Evolutionary conservation across 1,140 invertebrate species (phyloP), one percentile per base, ranked within the genome.

Genomic region (Philaenus spumarius): DNA sequence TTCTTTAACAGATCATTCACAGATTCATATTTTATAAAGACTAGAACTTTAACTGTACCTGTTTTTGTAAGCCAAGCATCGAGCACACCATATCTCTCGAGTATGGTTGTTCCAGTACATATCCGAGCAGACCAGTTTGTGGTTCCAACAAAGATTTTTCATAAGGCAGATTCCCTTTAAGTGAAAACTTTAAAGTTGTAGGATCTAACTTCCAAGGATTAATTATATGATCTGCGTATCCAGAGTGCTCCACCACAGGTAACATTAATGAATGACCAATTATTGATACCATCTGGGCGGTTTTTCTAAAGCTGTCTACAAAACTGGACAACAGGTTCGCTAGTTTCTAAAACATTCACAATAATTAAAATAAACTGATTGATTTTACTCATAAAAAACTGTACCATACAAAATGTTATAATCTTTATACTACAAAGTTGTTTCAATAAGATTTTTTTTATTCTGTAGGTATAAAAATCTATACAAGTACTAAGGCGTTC

Each of bases 71-170:
- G 40, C 92, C 90, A 17, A 98, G 76, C 89, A 97, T 96, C 1
- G 86, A 89, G 61, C 90, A 95, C 54, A 97, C 91, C 89, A 97
- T 95, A 66, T 98, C 95, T 61, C 92, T 81, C 1, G 93, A 96
- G 72, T 97, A 97, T 0, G 93, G 93, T 72, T 97, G 95, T 67
- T 95, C 89, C 7, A 98, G 72, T 14, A 97, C 92, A 73, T 97
- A 95, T 60, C 90, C 77, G 1, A 98, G 72, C 20, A 98, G 72
- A 22, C 82, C 81, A 4, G 89, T 93, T 75, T 97, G 95, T 6
- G 94, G 91, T 69, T 93, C 86, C 6, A 90, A 69, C n/a, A 97
- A 68, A 67, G 95, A 90, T 61, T 88, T 85, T 60, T 93, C 87
- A 69, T 95, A 97, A 2, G 95, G 95, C 45, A 97, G 74, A 69